These are phyloP conservation scores for Lysandra coridon DNA, from an alignment of 2,888 invertebrate species.

Conservation along the genomic window DNA sequence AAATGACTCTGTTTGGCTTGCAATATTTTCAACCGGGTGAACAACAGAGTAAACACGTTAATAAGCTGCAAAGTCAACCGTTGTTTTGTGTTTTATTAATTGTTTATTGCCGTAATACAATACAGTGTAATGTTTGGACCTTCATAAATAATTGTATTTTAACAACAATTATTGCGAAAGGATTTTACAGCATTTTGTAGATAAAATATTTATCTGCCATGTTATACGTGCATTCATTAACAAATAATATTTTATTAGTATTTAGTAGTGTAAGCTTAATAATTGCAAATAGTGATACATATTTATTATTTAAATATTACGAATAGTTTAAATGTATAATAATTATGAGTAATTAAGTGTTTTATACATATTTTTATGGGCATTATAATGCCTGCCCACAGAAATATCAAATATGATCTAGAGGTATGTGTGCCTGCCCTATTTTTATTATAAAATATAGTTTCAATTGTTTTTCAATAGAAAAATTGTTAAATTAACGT, in stretches of 20 bases:
- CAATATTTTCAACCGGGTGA: conserved; percentile 13
- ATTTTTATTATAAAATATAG: no score
- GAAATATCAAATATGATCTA: no score
- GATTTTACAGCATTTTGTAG: not conserved
- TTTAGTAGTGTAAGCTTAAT: no score
- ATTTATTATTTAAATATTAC: no score
- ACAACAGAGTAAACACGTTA: conserved; percentile 10
- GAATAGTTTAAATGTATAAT: no score
- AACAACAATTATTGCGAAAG: not conserved
- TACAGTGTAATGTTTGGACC: not conserved
- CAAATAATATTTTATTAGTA: not conserved
- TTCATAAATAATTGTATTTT: not conserved
- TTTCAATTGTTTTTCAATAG: no score
- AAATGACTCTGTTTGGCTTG: not conserved
- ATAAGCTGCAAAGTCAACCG: conserved; percentile 22
- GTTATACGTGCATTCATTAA: not conserved
- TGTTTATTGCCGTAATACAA: conserved; percentile 11
- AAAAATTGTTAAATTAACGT: no score
- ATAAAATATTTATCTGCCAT: not conserved
- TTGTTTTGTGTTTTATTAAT: conserved; percentile 16
- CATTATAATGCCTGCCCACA: no score
- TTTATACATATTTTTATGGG: not conserved
- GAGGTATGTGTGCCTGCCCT: no score
- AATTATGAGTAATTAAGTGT: no score
- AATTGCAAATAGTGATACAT: no score